Evolutionary conservation across 2,888 invertebrate genomes (phyloP).

Genomic region (Tyria jacobaeae): DNA sequence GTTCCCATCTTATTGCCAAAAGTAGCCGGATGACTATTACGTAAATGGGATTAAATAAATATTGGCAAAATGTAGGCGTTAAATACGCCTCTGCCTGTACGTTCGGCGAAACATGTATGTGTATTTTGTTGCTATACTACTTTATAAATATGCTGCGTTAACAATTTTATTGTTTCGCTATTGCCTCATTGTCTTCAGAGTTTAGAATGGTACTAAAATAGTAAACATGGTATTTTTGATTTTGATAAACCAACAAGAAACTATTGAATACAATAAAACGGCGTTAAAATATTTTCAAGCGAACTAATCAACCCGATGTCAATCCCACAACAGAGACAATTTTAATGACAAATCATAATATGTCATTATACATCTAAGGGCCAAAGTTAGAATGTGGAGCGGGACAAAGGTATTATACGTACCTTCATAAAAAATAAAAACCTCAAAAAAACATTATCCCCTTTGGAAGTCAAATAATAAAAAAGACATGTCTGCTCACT

Average conservation of each 20-base stretch:
- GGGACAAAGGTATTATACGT: background rate
- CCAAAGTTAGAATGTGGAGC: background rate
- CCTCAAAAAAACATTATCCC: background rate
- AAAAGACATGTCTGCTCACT: background rate
- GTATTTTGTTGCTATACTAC: too few species aligned
- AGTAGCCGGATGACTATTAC: too few species aligned
- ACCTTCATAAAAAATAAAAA: background rate
- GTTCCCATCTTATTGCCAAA: too few species aligned
- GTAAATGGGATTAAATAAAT: too few species aligned
- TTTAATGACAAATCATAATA: background rate
- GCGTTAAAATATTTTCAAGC: background rate
- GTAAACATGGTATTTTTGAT: background rate
- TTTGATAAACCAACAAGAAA: too few species aligned
- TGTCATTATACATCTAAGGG: background rate
- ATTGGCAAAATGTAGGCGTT: too few species aligned
- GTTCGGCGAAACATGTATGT: too few species aligned
- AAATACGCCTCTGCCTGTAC: too few species aligned
- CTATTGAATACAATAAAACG: too few species aligned
- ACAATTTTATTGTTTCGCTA: too few species aligned
- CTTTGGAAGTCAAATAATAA: background rate
- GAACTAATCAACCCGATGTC: background rate
- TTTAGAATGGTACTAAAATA: constrained; percentile 5
- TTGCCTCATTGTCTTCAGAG: background rate
- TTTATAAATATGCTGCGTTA: too few species aligned
- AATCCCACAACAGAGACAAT: background rate